Evolutionary conservation across 30 jellyfish, hydroid and myxozoan species (phyloP).

Genomic region (Turritopsis rubra): DNA sequence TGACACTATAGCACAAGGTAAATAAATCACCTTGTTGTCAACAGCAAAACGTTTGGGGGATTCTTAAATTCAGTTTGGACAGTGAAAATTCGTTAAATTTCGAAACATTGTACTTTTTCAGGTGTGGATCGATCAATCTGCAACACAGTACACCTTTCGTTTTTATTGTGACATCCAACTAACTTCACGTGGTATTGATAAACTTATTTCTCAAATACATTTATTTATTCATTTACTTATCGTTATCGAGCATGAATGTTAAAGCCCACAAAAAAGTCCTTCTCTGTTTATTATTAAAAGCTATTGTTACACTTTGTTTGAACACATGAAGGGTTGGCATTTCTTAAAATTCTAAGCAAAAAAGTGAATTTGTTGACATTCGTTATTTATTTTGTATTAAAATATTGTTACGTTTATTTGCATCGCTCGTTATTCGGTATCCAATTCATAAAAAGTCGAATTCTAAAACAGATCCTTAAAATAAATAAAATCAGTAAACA

Average conservation of each 20-base stretch:
- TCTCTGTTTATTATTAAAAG: not conserved
- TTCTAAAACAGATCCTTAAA: not conserved
- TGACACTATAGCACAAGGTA: not conserved
- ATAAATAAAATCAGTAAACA: not conserved
- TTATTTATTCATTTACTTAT: not conserved
- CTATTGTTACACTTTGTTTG: not conserved
- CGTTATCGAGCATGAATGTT: not conserved
- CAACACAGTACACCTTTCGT: conserved; percentile 32
- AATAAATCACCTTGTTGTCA: not conserved
- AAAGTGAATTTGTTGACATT: not conserved
- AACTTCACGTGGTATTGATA: not conserved
- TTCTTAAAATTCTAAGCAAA: not conserved
- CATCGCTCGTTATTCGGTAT: not conserved
- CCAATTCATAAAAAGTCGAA: not conserved
- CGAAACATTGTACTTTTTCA: not conserved
- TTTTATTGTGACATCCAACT: not conserved
- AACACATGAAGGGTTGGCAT: not conserved
- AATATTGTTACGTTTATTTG: not conserved
- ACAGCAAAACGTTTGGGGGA: not conserved
- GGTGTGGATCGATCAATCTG: conserved; percentile 19
- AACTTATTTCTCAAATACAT: not conserved
- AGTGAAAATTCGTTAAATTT: not conserved
- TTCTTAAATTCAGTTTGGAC: not conserved
- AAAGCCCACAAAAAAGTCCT: not conserved
- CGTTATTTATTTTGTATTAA: not conserved